Conservation (phyloP, 1,140 invertebrate species). For the Magallana ariakensis region DNA sequence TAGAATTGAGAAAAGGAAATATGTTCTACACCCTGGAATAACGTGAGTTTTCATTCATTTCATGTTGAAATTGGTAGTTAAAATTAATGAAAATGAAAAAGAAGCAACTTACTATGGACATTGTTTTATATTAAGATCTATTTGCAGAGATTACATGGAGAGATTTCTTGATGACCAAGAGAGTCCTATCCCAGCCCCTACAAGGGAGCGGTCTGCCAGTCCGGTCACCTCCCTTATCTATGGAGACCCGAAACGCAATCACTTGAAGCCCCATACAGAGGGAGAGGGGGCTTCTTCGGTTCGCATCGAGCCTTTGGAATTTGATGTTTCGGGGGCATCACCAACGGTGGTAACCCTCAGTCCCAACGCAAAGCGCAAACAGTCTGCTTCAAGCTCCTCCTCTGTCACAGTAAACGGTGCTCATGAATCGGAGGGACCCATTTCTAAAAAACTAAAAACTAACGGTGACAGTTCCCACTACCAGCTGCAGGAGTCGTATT, state of each 20-base stretch:
- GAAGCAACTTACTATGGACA: not conserved
- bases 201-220: conserved; percentile 71
- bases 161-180: conserved; percentile 91
- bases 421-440: conserved; percentile 49
- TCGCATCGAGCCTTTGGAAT: conserved; percentile 41
- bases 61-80: not conserved
- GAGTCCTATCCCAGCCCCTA: conserved; percentile 64
- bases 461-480: conserved; percentile 58
- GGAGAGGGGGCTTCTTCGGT: conserved; percentile 48
- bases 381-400: conserved; percentile 34
- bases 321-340: conserved; percentile 56
- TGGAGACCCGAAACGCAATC: conserved; percentile 83
- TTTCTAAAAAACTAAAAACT: conserved; percentile 60
- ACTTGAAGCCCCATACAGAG: conserved; percentile 65
- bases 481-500: conserved; percentile 55
- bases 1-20: conserved; percentile 92
- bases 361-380: conserved; percentile 51
- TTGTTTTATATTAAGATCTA: conserved; percentile 49
- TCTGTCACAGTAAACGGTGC: conserved; percentile 52
- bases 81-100: not conserved
- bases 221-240: conserved; percentile 84
- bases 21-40: conserved; percentile 89
- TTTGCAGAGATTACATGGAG: conserved; percentile 91
- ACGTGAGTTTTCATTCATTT: conserved; percentile 79
- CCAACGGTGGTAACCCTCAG: conserved; percentile 58